Conservation (phyloP, 2,888 invertebrate genomes). For the Phasia obesa region DNA sequence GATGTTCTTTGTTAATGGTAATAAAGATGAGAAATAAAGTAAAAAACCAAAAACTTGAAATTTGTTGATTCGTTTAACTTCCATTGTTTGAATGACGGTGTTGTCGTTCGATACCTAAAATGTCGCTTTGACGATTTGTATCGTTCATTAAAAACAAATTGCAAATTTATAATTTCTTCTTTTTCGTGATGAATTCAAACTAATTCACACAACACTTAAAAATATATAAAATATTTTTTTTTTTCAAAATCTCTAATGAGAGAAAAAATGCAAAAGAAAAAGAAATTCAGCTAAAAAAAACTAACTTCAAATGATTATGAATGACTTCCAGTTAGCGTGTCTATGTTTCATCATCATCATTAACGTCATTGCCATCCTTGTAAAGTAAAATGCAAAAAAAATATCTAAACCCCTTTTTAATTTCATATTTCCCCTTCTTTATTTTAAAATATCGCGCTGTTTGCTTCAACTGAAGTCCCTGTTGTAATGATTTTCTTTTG, state of each 20-base stretch:
- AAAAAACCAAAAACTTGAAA: too few species aligned
- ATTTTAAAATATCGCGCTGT: slow-evolving; percentile 21
- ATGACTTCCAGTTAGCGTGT: slow-evolving; percentile 66
- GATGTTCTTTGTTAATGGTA: too few species aligned
- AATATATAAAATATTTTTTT: neutral
- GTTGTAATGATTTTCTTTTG: slow-evolving; percentile 17
- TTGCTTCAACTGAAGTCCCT: slow-evolving; percentile 21
- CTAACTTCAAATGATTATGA: slow-evolving; percentile 44
- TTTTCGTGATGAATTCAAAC: too few species aligned
- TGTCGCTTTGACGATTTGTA: too few species aligned
- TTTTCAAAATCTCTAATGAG: neutral
- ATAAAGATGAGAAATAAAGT: too few species aligned
- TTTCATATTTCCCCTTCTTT: slow-evolving; percentile 7
- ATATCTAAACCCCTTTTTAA: slow-evolving; percentile 29
- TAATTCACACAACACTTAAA: too few species aligned
- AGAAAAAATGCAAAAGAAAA: neutral
- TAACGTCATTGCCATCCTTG: slow-evolving; percentile 48
- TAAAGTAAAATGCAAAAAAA: slow-evolving; percentile 3
- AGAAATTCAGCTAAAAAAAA: too few species aligned
- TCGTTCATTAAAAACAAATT: too few species aligned
- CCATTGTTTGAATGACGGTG: too few species aligned
- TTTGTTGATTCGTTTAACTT: too few species aligned
- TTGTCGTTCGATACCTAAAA: too few species aligned
- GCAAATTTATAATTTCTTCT: too few species aligned
- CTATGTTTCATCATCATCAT: slow-evolving; percentile 57